Evolutionary conservation across 1,140 invertebrate species (phyloP).

Genomic region (Diachasmimorpha longicaudata): DNA sequence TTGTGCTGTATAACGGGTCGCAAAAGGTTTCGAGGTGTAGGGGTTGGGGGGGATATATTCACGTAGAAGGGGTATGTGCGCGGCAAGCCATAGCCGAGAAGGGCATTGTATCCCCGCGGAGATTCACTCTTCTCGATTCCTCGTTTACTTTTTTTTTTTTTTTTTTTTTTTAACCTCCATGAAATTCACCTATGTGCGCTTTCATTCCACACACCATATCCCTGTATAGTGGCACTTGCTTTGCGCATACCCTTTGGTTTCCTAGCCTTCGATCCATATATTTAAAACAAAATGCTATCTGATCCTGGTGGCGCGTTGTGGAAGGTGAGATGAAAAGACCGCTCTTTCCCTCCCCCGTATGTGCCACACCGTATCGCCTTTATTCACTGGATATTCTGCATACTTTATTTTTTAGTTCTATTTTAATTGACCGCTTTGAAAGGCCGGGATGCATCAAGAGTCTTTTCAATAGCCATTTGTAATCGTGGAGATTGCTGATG

Average conservation of each 20-base stretch:
- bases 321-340: constrained; percentile 31
- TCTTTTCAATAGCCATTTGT: no score
- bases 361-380: background rate
- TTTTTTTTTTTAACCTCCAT: constrained; percentile 10
- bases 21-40: constrained; percentile 8
- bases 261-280: constrained; percentile 52
- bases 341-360: no score
- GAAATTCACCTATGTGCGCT: constrained; percentile 17
- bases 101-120: constrained; percentile 35
- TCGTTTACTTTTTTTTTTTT: constrained; percentile 1
- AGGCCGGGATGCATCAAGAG: background rate
- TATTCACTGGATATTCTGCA: background rate
- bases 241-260: background rate
- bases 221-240: background rate
- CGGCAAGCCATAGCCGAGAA: background rate
- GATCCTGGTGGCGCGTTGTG: constrained; percentile 59
- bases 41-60: constrained; percentile 25
- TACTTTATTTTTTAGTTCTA: background rate
- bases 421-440: background rate
- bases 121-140: constrained; percentile 13
- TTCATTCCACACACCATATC: constrained; percentile 10
- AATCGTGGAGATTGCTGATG: no score
- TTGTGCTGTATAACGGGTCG: constrained; percentile 28
- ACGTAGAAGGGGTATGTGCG: constrained; percentile 17
- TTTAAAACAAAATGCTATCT: constrained; percentile 63